A percentile compares a stretch with the other conserved stretches of the same genome.
phyloP scores from a whole-genome alignment of 2,888 invertebrate species.

The Brachyptera risi region DNA sequence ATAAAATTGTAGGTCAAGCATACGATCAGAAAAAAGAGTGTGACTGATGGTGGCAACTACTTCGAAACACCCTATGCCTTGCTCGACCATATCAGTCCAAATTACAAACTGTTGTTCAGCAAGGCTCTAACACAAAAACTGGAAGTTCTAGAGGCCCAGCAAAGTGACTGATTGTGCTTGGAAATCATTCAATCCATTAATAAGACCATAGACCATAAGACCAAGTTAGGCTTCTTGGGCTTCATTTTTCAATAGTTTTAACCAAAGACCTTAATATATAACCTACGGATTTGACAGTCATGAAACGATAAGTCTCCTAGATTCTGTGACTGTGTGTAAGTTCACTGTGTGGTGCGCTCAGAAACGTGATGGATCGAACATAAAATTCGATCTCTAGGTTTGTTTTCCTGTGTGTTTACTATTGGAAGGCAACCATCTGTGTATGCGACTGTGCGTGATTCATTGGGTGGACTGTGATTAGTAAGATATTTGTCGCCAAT shows the following conservation, averaged over 20 bases:
- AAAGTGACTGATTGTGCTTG: neutral
- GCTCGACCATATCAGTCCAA: constrained; percentile 14
- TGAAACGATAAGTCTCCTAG: too few relatives aligned
- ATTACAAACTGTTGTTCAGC: constrained; percentile 1
- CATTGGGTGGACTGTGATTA: neutral
- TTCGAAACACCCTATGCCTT: constrained; percentile 17
- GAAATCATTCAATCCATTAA: neutral
- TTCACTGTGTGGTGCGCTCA: too few relatives aligned
- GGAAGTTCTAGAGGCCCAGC: neutral
- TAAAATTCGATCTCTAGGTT: too few relatives aligned
- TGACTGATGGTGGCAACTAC: neutral
- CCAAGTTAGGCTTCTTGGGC: neutral
- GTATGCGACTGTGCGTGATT: neutral
- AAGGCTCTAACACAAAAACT: neutral
- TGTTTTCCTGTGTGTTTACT: constrained; percentile 2
- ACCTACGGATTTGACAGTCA: too few relatives aligned
- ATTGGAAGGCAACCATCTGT: neutral
- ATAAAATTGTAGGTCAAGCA: neutral
- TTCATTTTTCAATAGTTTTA: too few relatives aligned
- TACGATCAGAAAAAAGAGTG: neutral
- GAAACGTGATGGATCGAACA: too few relatives aligned
- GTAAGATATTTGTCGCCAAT: too few relatives aligned
- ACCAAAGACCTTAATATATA: too few relatives aligned
- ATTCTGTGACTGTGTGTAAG: too few relatives aligned
- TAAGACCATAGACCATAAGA: neutral